Conservation (phyloP, 2,888 invertebrate species). For the Trachelus troglodyta region DNA sequence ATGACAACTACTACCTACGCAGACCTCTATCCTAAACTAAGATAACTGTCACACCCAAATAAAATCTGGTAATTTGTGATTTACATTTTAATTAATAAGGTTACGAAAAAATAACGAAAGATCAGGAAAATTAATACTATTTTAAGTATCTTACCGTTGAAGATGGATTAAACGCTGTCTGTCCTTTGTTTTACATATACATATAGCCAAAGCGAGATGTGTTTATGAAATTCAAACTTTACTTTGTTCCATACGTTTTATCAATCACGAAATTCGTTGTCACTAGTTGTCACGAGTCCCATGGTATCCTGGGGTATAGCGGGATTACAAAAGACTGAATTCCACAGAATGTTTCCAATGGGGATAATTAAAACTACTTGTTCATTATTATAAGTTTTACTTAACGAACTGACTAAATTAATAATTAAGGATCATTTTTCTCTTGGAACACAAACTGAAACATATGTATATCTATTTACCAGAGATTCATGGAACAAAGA, state of each 20-base stretch:
- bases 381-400: background rate
- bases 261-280: background rate
- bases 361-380: background rate
- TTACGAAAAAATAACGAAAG: background rate
- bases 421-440: background rate
- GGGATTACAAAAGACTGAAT: background rate
- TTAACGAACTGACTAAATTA: background rate
- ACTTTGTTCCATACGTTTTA: background rate
- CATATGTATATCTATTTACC: no score
- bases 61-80: background rate
- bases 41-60: background rate
- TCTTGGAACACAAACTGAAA: background rate
- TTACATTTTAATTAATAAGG: background rate
- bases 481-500: no score
- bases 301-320: background rate
- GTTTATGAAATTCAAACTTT: background rate
- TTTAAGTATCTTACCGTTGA: background rate
- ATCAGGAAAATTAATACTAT: background rate
- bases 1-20: background rate
- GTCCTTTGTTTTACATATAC: background rate
- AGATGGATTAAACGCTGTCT: background rate
- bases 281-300: background rate
- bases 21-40: background rate
- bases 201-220: background rate
- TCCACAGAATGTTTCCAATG: background rate